phyloP scores from a whole-genome alignment of 1,140 invertebrate genomes.

The Heliconius eleuchia region DNA sequence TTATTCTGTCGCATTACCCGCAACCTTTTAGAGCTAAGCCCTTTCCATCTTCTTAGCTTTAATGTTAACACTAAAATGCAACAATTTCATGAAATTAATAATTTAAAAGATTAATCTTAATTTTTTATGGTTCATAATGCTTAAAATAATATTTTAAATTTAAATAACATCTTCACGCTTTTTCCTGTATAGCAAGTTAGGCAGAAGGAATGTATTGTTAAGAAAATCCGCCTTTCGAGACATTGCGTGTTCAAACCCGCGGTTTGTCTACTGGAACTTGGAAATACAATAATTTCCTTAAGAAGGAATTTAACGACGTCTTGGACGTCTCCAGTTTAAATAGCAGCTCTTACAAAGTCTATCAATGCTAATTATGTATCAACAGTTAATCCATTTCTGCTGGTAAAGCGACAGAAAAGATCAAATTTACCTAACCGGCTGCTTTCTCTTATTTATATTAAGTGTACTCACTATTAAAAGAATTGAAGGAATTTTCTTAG shows the following conservation, averaged over 20 bases:
- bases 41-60: neutral
- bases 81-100: neutral
- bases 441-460: neutral
- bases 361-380: neutral
- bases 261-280: too few relatives aligned
- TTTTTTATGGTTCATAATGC: neutral
- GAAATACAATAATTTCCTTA: too few relatives aligned
- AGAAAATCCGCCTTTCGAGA: too few relatives aligned
- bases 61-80: neutral
- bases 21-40: conserved; percentile 14
- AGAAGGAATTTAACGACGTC: too few relatives aligned
- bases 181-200: too few relatives aligned
- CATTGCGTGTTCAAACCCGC: too few relatives aligned
- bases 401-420: neutral
- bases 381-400: neutral
- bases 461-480: neutral
- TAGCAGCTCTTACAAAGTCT: neutral
- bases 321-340: neutral
- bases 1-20: conserved; percentile 26
- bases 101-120: neutral
- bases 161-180: neutral
- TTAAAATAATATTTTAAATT: neutral
- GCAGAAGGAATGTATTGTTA: too few relatives aligned
- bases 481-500: neutral
- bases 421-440: neutral